These are phyloP conservation scores for Mormyrus proboscirostris DNA, from an alignment of 2,797 vertebrate genomes.

Conservation along the genomic window DNA sequence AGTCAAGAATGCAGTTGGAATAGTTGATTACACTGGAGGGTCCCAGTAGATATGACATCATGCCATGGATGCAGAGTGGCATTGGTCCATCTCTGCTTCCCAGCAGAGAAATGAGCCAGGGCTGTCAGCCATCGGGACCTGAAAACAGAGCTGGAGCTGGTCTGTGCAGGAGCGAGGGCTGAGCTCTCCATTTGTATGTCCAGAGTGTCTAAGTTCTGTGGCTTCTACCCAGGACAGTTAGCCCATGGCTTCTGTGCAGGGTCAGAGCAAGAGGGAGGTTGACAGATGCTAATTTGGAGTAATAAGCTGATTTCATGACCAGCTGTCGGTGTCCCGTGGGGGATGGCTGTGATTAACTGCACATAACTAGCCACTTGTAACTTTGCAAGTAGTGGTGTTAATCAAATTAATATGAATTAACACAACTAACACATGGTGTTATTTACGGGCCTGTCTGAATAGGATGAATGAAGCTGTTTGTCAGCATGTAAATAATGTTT, in stretches of 20 bases:
- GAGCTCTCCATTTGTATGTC: not conserved
- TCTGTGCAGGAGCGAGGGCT: not conserved
- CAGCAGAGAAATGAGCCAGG: not conserved
- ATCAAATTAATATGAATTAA: not conserved
- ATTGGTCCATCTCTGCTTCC: not conserved
- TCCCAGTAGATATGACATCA: not conserved
- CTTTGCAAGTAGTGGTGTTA: not conserved
- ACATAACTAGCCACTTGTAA: not conserved
- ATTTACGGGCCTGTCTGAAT: not conserved
- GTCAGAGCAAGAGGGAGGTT: not conserved
- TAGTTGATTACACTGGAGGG: not conserved
- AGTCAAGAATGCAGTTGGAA: not conserved
- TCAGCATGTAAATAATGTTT: slow-evolving; percentile 7
- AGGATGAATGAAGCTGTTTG: not conserved
- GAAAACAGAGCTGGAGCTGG: not conserved
- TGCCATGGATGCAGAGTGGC: not conserved
- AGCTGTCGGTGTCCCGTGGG: not conserved
- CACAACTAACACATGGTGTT: not conserved
- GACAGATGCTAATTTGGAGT: not conserved
- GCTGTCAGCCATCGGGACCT: not conserved
- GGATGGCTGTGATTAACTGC: not conserved
- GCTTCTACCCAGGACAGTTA: not conserved
- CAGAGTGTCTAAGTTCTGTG: not conserved
- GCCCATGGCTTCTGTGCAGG: not conserved
- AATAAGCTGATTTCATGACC: not conserved